Evolutionary conservation across 1,140 invertebrate species (phyloP).

Genomic region (Melanaphis sacchari): DNA sequence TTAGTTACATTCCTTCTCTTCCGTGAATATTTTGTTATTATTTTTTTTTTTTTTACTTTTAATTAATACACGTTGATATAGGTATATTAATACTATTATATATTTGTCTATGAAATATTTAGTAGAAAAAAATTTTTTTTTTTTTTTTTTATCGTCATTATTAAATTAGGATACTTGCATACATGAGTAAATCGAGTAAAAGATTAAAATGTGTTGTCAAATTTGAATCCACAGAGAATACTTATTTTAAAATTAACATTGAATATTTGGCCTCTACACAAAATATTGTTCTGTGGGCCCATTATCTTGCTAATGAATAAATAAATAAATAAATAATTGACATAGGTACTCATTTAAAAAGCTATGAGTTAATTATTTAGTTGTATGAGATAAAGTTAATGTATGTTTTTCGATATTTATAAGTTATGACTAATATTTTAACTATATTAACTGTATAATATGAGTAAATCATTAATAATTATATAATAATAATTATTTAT

Average conservation of each 20-base stretch:
- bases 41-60: neutral
- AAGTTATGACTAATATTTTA: neutral
- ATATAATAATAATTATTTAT: neutral
- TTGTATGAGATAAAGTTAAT: neutral
- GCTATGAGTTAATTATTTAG: neutral
- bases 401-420: neutral
- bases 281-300: neutral
- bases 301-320: neutral
- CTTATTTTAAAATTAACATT: conserved; percentile 6
- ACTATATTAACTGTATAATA: neutral
- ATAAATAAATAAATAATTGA: conserved; percentile 1
- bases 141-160: too few relatives aligned
- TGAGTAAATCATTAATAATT: neutral
- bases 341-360: neutral
- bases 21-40: neutral
- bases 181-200: neutral
- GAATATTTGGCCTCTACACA: neutral
- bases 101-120: neutral
- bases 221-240: neutral
- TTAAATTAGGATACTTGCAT: neutral
- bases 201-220: neutral
- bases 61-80: neutral
- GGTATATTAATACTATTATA: neutral
- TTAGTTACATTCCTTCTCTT: neutral
- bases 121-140: neutral